Base-by-base conservation (phyloP, 2,797 vertebrate species). In the Saxicola maurus region DNA sequence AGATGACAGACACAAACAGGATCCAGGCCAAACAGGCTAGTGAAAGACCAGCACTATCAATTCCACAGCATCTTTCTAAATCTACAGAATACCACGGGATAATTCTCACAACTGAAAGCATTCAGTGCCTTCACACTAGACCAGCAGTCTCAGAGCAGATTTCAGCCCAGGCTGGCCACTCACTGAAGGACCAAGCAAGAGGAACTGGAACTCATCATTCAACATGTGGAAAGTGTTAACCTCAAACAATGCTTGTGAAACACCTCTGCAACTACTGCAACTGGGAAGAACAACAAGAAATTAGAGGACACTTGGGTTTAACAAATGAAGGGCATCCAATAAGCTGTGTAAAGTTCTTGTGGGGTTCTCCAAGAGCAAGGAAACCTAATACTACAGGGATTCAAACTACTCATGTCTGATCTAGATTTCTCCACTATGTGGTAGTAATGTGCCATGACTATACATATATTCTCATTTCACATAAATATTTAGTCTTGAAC, bases 191-290 rank as follows among this genome's bases (percentile, higher is more conserved):
- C 24, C 37, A 51, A 42, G 35, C 7, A 5, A 1, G 19, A 79
- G 48, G 28, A 38, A 11, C 2, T 1, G 3, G 59, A 37, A 57
- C 1, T 2, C 0, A 0, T 17, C 20, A 78, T 12, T 53, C n/a
- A 46, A 59, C 43, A 12, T 7, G 43, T 75, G 43, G 6, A 8
- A 86, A 65, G 61, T 3, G 3, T 19, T 56, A 45, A 49, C 27
- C 51, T 51, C 75, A 71, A 46, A 43, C 37, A 80, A 23, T 4
- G 25, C 7, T 17, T 56, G 28, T 17, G 51, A 75, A 66, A 80
- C 30, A 37, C 17, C 35, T 30, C 42, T 79, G 33, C 64, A 90
- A 42, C 67, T 35, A 28, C 55, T 17, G 11, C 48, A 46, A 5
- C 1, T 3, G 5, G 38, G 40, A 59, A 75, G 31, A 74, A 80